Evolutionary conservation across 2,797 vertebrate genomes (phyloP), one percentile per base, ranked within the genome.

Genomic region (Enteromius thamalakanensis): DNA sequence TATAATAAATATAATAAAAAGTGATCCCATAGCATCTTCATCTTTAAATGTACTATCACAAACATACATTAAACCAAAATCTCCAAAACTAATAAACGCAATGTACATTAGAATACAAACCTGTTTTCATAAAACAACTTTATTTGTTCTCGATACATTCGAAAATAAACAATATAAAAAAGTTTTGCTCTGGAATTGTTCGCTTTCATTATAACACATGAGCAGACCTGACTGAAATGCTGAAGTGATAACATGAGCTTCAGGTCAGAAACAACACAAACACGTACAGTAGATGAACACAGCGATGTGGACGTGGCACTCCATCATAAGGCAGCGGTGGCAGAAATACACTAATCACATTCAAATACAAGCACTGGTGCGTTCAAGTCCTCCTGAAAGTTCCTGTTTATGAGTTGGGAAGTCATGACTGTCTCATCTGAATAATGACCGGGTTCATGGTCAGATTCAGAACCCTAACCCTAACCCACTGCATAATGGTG

Each of bases 241-340:
- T 9, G 15, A 12, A 55, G 4, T 5, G 32, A 23, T 26, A 40
- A 76, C 51, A 75, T 23, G 14, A 0, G 9, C 8, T 45, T 78
- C 21, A 85, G n/a, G 21, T 34, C 2, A 51, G 65, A 80, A 76
- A 26, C 72, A 68, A 32, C 58, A 77, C n/a, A 81, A 3, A 78
- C 2, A 72, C 19, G 14, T 15, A 77, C 68, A 70, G 84, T 55
- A 80, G 53, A 47, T 53, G 0, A 72, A 69, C 62, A 68, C 74
- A 37, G 68, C 68, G 26, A 49, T 8, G 14, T 60, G 14, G 68
- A 47, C 1, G 2, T 2, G 11, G 6, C 9, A 77, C 51, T 45
- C 21, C 70, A 53, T 53, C 5, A 74, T 40, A 74, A 84, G 79
- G 85, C 79, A 86, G 71, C 83, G 75, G 75, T 42, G 79, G 82